Base-by-base conservation (phyloP, 2,888 invertebrate species). In the Parasteatoda lunata region DNA sequence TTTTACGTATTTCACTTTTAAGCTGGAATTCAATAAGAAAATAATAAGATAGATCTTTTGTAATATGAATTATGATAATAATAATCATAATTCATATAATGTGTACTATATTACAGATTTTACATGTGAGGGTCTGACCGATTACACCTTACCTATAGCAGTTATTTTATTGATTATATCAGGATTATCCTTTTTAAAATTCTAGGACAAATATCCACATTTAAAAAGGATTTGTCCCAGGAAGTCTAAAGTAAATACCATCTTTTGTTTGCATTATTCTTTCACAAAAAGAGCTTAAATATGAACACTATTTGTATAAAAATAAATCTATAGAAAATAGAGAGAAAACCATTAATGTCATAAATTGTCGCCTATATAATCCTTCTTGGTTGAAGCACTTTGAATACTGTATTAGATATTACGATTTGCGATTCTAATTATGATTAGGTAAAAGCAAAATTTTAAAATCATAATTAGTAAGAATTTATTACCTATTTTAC, bases 211-310 rank as follows among this genome's bases (percentile, higher is more conserved):
- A 54, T 72, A 77, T 86, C 85, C 77, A 86, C 70, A 66, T 59
- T 86, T 86, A 80, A 86, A 86, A 86, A 76, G 84, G 80, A 86
- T 80, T 80, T 85, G 75, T 77, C 77, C 73, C 51, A 30, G 72
- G 77, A 84, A 78, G 75, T 85, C 80, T 68, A 68, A 72, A 66
- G 79, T 83, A 69, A 77, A 68, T 51, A 77, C 77, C 66, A 49
- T 77, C 77, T 80, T 77, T 69, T 77, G 54, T 84, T 69, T 69
- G 73, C 85, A 86, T 77, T 86, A 86, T 76, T 86, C 85, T 85
- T 85, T 86, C 85, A 86, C 80, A 85, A 80, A 85, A 85, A 85
- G 85, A 86, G 85, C 79, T 86, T 80, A 86, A 86, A 80, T 72
- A 76, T 72, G 85, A 86, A 86, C 80, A 86, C 77, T 77, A 80